These are phyloP conservation scores for Pocillopora meandrina DNA, from an alignment of 92 coral and sea anemone species.

Conservation along the genomic window DNA sequence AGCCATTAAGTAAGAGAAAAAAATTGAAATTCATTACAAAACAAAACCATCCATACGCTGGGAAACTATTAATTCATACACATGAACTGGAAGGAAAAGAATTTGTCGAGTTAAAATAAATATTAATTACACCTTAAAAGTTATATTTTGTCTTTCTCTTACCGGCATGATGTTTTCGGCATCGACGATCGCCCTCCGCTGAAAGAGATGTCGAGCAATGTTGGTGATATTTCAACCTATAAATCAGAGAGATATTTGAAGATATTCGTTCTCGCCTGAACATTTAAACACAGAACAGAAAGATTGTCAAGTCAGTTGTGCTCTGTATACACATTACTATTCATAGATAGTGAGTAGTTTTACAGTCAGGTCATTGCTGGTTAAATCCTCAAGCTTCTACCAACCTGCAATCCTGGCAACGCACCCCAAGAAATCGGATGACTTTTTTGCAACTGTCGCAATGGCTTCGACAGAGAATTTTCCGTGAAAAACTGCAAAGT, in stretches of 20 bases:
- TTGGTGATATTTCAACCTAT: constrained; percentile 89
- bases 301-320: constrained; percentile 12
- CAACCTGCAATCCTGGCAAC: constrained; percentile 95
- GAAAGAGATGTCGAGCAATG: constrained; percentile 65
- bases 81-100: constrained; percentile 9
- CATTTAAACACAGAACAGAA: background rate
- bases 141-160: constrained; percentile 53
- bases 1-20: background rate
- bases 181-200: constrained; percentile 49
- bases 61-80: background rate
- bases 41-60: background rate
- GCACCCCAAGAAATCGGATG: constrained; percentile 86
- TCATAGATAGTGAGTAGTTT: constrained; percentile 4
- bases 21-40: constrained; percentile 1
- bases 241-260: constrained; percentile 13
- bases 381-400: constrained; percentile 8
- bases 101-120: constrained; percentile 49
- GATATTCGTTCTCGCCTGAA: background rate
- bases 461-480: constrained; percentile 77
- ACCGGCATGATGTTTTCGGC: constrained; percentile 63
- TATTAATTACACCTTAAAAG: constrained; percentile 57
- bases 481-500: constrained; percentile 75
- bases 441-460: constrained; percentile 82
- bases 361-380: background rate
- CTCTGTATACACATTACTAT: constrained; percentile 16